phyloP scores from a whole-genome alignment of 2,113 vertebrate species.

The Heloderma charlesbogerti region DNA sequence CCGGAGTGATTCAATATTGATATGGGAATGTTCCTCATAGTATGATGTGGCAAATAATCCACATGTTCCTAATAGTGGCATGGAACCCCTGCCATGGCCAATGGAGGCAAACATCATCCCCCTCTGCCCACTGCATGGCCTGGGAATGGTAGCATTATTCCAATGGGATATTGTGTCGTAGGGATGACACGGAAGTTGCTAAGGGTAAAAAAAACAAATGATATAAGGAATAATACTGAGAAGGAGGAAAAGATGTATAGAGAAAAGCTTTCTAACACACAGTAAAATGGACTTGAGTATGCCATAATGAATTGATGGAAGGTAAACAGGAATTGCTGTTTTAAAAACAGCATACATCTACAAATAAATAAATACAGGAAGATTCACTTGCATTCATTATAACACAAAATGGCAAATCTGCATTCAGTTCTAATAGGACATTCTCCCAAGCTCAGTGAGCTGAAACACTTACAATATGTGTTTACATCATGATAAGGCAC shows the following conservation, averaged over 20 bases:
- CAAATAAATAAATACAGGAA: constrained; percentile 33
- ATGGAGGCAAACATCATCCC: too few relatives aligned
- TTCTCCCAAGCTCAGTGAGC: constrained; percentile 23
- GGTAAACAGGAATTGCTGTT: neutral
- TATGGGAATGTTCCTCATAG: too few relatives aligned
- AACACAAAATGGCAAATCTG: neutral
- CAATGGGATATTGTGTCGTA: too few relatives aligned
- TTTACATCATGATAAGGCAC: constrained; percentile 30
- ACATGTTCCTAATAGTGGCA: too few relatives aligned
- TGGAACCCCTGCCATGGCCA: too few relatives aligned
- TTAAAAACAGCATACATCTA: neutral
- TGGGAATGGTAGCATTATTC: too few relatives aligned
- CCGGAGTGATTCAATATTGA: too few relatives aligned
- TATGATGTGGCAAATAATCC: too few relatives aligned
- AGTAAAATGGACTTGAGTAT: constrained; percentile 8
- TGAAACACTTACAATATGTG: constrained; percentile 35
- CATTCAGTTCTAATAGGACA: constrained; percentile 18
- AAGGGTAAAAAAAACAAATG: too few relatives aligned
- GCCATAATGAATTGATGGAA: neutral
- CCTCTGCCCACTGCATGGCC: too few relatives aligned
- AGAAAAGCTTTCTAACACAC: neutral
- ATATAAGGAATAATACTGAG: neutral
- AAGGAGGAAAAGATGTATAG: neutral
- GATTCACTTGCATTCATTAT: constrained; percentile 1
- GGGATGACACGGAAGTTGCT: too few relatives aligned